phyloP scores from a whole-genome alignment of 2,888 invertebrate genomes.

The Frankliniella fusca region DNA sequence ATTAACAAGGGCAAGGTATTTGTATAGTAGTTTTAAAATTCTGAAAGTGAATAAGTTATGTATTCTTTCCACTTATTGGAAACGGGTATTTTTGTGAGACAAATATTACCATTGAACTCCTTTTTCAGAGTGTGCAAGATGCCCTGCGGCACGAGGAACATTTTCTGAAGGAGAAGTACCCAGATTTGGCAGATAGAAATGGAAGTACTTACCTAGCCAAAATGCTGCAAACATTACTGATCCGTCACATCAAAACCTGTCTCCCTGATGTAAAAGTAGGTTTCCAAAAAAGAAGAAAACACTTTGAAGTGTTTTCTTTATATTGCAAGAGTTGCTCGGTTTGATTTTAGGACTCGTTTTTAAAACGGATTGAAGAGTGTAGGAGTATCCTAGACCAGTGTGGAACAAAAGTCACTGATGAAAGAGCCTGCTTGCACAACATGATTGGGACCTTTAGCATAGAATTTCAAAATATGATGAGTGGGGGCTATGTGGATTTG shows the following conservation, averaged over 20 bases:
- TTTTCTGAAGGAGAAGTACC: neutral
- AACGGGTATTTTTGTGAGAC: too few relatives aligned
- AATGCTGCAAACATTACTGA: neutral
- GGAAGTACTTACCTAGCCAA: neutral
- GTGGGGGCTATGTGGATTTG: too few relatives aligned
- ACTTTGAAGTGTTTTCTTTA: neutral
- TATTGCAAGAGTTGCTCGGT: neutral
- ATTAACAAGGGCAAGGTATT: conserved; percentile 48
- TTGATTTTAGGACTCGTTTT: too few relatives aligned
- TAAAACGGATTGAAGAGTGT: too few relatives aligned
- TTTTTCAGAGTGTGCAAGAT: neutral
- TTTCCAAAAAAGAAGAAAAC: neutral
- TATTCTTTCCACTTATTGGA: too few relatives aligned
- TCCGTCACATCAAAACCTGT: neutral
- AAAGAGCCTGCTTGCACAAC: too few relatives aligned
- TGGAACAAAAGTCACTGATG: too few relatives aligned
- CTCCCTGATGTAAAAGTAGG: neutral
- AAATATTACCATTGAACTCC: neutral
- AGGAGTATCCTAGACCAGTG: too few relatives aligned
- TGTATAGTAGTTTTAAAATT: too few relatives aligned
- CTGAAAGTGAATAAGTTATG: too few relatives aligned
- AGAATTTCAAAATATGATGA: too few relatives aligned
- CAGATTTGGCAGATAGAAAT: neutral
- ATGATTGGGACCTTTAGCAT: too few relatives aligned
- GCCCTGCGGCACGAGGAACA: neutral